These are phyloP conservation scores for Abrostola tripartita DNA, from an alignment of 2,888 invertebrate genomes.

Conservation along the genomic window DNA sequence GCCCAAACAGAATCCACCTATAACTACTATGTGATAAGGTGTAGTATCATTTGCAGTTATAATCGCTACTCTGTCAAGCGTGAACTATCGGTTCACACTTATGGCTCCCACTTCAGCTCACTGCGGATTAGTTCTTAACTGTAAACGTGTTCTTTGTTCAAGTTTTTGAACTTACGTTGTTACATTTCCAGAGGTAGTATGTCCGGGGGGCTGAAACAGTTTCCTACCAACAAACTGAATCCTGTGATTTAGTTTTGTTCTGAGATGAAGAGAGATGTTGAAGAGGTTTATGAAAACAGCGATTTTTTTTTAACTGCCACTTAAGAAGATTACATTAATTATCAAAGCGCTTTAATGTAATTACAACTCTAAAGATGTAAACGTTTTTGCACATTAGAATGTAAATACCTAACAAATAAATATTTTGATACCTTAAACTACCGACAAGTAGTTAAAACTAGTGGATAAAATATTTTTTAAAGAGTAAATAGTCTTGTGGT, in stretches of 20 bases:
- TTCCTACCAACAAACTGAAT: constrained; percentile 3
- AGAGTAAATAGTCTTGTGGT: too few species aligned
- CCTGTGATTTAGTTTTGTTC: background rate
- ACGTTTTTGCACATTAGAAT: too few species aligned
- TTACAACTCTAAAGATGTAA: too few species aligned
- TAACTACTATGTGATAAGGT: constrained; percentile 30
- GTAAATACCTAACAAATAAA: too few species aligned
- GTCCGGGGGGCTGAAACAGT: constrained; percentile 13
- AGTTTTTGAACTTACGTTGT: constrained; percentile 51
- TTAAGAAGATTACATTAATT: too few species aligned
- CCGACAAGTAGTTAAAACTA: too few species aligned
- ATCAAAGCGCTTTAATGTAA: too few species aligned
- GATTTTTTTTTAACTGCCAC: too few species aligned
- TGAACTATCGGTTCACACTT: constrained; percentile 69
- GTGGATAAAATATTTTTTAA: too few species aligned
- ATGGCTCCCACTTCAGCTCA: constrained; percentile 64
- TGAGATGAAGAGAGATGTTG: too few species aligned
- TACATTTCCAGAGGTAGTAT: constrained; percentile 28
- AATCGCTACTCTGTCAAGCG: constrained; percentile 45
- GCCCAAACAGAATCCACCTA: constrained; percentile 44
- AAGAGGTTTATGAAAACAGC: too few species aligned
- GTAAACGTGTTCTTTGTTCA: constrained; percentile 60
- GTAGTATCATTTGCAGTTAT: constrained; percentile 30
- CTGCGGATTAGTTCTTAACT: constrained; percentile 68
- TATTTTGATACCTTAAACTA: too few species aligned